phyloP scores from a whole-genome alignment of 2,113 vertebrate genomes.

The Callipepla californica region DNA sequence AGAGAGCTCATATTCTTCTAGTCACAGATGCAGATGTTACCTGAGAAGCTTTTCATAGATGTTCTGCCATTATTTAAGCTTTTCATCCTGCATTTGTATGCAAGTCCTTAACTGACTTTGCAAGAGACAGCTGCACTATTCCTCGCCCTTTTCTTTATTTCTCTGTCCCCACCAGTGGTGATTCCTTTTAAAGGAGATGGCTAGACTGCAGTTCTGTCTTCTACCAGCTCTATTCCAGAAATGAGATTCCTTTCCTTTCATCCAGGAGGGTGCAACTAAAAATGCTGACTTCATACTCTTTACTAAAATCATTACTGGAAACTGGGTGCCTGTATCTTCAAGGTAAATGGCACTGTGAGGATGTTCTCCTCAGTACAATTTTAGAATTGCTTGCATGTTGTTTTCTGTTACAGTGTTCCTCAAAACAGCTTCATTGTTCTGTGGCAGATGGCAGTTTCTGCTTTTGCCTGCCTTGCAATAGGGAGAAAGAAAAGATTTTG shows the following conservation, averaged over 20 bases:
- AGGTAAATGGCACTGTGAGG: neutral
- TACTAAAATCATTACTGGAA: neutral
- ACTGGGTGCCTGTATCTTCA: neutral
- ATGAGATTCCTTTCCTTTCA: neutral
- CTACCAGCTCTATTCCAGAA: neutral
- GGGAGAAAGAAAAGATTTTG: neutral
- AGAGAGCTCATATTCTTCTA: neutral
- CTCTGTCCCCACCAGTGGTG: neutral
- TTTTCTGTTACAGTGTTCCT: neutral
- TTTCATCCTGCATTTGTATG: neutral
- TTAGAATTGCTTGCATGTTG: neutral
- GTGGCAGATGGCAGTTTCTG: neutral
- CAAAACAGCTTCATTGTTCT: neutral
- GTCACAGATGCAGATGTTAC: neutral
- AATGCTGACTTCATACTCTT: neutral
- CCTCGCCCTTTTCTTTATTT: neutral
- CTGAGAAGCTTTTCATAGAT: neutral
- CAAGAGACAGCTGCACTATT: neutral
- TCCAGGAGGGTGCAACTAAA: neutral
- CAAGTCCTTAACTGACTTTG: neutral
- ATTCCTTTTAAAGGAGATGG: neutral
- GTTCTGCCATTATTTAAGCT: neutral
- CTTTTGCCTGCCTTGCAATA: neutral
- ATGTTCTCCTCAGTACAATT: neutral
- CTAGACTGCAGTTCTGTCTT: neutral